phyloP scores from a whole-genome alignment of 2,888 invertebrate genomes.

The Tipula confusa region DNA sequence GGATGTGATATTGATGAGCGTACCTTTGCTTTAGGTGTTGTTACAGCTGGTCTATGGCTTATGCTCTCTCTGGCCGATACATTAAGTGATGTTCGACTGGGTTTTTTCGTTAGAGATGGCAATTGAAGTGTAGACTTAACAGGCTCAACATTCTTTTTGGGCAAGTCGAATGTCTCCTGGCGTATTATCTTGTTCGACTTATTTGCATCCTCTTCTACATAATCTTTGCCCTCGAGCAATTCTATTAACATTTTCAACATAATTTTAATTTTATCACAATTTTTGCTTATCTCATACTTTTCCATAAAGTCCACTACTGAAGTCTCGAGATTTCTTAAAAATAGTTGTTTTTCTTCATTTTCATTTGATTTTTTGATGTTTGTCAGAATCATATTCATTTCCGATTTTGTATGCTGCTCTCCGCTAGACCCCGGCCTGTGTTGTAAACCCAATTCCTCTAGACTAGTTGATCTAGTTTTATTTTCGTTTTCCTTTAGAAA shows the following conservation, averaged over 20 bases:
- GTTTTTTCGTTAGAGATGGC: not conserved
- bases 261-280: not conserved
- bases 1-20: not conserved
- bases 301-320: not conserved
- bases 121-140: not conserved
- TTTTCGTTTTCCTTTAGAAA: not conserved
- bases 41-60: not conserved
- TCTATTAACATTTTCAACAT: not conserved
- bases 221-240: not conserved
- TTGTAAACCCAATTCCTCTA: not conserved
- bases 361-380: not conserved
- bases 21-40: not conserved
- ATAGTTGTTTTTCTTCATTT: not conserved
- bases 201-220: not conserved
- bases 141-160: not conserved
- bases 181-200: not conserved
- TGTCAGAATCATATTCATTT: not conserved
- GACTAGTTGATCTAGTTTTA: not conserved
- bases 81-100: not conserved
- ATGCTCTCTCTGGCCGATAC: not conserved
- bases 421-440: not conserved
- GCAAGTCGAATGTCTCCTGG: not conserved
- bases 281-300: not conserved
- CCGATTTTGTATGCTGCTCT: not conserved
- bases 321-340: not conserved